Conservation (phyloP, 2,888 invertebrate genomes). For the Chironomus tentans region DNA sequence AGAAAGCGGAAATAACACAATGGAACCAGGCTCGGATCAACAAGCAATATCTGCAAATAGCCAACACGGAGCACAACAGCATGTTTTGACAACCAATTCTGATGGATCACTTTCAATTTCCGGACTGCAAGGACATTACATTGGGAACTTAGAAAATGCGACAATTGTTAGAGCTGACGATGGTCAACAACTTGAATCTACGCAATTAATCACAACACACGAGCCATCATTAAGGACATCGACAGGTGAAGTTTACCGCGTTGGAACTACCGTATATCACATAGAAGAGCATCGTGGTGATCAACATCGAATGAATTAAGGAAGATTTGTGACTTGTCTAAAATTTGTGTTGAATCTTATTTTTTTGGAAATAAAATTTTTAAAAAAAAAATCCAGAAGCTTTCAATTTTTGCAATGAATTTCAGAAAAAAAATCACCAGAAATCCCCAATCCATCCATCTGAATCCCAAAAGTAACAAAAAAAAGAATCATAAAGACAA, state of each 20-base stretch:
- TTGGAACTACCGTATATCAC: conserved; percentile 30
- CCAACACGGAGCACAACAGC: conserved; percentile 31
- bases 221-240: conserved; percentile 31
- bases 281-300: conserved; percentile 29
- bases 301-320: conserved; percentile 17
- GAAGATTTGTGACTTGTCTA: not conserved
- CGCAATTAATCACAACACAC: conserved; percentile 31
- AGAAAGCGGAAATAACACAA: conserved; percentile 33
- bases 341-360: too few relatives aligned
- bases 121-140: conserved; percentile 41
- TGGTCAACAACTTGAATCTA: conserved; percentile 35
- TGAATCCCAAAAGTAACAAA: too few relatives aligned
- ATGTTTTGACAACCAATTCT: conserved; percentile 41
- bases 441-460: too few relatives aligned
- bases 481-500: too few relatives aligned
- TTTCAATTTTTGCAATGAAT: too few relatives aligned
- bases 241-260: conserved; percentile 30
- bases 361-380: too few relatives aligned
- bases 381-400: too few relatives aligned
- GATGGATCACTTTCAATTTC: conserved; percentile 41
- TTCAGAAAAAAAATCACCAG: too few relatives aligned
- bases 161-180: conserved; percentile 43
- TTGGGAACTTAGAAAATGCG: conserved; percentile 37
- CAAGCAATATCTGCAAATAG: conserved; percentile 25
- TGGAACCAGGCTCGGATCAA: conserved; percentile 27